Base-by-base conservation (phyloP, 1,140 invertebrate genomes). In the Pogonus chalceus region DNA sequence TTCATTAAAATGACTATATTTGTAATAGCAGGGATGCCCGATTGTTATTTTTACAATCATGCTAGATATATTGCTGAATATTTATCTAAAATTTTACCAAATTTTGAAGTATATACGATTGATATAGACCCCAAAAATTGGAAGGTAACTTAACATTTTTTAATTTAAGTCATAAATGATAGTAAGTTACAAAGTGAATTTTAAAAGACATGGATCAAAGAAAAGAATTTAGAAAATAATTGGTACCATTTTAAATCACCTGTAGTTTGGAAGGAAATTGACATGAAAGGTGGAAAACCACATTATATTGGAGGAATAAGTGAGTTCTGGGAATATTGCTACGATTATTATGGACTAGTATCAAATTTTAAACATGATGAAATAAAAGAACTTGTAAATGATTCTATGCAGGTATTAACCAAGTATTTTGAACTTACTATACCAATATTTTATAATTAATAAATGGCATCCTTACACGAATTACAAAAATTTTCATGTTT, bases 321-420 rank as follows among this genome's bases (percentile, higher is more conserved):
- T 23, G 71, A 78, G 49, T 79, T 79, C 67, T 72, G 74, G 60
- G 76, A 78, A 58, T 77, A 77, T 56, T 72, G 71, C 55, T 69
- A 72, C 62, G 74, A 75, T 31, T 78, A 78, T 65, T 79, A 79
- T 58, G 65, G 72, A n/a, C 65, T 78, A 50, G 70, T 75, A 62
- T 65, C 67, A 4, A 65, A 68, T 55, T 60, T 75, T 23, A 49
- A 67, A 10, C 62, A 63, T 51, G 65, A 71, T 16, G 72, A 72
- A 58, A 69, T 73, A 53, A 54, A 69, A 54, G 65, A 67, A 48
- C 56, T 78, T 21, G 52, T 65, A 2, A 58, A 66, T 26, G 72
- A 70, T 54, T 65, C 60, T 58, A 54, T 56, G 14, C 67, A 74
- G 60, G 68, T 63, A 26, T 26, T 48, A 23, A 2, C 22, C 23